A percentile compares a stretch with the other conserved stretches of the same genome.
Conservation (phyloP, 2,797 vertebrate species). For the Gephyroberyx darwinii region DNA sequence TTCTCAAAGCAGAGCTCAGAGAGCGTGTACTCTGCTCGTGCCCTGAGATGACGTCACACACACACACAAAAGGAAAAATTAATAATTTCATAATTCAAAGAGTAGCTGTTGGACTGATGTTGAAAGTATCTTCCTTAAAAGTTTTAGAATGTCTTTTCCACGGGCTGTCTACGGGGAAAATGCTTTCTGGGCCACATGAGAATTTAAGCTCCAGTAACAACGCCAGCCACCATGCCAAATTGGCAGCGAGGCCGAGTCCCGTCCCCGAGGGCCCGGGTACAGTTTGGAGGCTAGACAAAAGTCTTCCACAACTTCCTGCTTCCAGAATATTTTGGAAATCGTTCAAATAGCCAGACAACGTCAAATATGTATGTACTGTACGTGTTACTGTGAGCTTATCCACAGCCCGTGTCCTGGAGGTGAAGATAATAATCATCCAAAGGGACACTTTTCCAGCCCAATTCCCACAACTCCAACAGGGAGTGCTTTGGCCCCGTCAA, state of each 20-base stretch:
- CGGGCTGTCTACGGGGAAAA: conserved; percentile 9
- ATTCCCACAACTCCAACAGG: conserved; percentile 36
- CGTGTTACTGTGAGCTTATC: conserved; percentile 20
- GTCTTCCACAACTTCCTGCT: neutral
- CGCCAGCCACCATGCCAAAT: conserved; percentile 1
- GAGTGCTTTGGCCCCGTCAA: conserved; percentile 35
- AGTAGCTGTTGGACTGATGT: neutral
- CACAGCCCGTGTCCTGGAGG: conserved; percentile 42
- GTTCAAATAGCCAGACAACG: too few species aligned
- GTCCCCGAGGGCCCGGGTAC: neutral
- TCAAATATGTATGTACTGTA: neutral
- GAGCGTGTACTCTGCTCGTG: neutral
- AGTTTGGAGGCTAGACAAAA: neutral
- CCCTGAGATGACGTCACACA: too few species aligned
- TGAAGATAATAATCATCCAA: conserved; percentile 53
- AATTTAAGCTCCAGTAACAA: neutral
- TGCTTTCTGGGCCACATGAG: conserved; percentile 7
- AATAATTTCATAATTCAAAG: conserved; percentile 7
- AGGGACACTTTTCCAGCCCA: conserved; percentile 52
- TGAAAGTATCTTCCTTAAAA: neutral
- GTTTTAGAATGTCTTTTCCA: conserved; percentile 10
- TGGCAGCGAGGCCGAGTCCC: too few species aligned
- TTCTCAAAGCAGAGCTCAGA: neutral
- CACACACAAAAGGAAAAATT: neutral
- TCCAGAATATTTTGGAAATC: too few species aligned